A percentile compares a stretch with the other conserved stretches of the same genome.
phyloP scores from a whole-genome alignment of 2,113 vertebrate genomes.

The Machaerirhynchus nigripectus region DNA sequence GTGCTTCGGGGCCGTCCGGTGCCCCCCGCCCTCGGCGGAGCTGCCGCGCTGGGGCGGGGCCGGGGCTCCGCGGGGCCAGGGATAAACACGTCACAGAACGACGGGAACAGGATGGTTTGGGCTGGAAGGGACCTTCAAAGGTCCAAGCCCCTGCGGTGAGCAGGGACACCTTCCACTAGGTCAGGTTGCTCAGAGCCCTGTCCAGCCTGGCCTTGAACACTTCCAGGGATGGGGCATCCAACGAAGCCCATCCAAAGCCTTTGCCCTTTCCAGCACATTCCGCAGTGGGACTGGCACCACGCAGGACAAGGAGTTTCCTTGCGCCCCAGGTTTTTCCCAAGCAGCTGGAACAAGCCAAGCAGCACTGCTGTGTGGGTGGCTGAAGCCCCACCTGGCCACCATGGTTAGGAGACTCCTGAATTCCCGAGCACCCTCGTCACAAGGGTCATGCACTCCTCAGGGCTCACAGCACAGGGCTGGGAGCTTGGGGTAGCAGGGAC shows the following conservation, averaged over 20 bases:
- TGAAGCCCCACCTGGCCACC: background rate
- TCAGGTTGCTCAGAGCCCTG: background rate
- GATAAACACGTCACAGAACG: accelerated
- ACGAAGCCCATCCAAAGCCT: accelerated
- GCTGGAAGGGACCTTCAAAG: background rate
- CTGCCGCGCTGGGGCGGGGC: accelerated
- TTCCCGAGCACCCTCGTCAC: accelerated
- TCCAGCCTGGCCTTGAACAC: accelerated
- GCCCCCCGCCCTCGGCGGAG: background rate
- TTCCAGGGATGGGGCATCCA: background rate
- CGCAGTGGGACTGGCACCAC: accelerated
- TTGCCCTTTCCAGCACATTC: background rate
- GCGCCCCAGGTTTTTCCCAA: background rate
- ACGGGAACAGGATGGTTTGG: accelerated
- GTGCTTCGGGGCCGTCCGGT: background rate
- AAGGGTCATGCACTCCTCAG: background rate
- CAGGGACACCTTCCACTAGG: background rate
- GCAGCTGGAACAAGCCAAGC: background rate
- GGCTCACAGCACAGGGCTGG: background rate
- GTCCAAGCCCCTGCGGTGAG: background rate
- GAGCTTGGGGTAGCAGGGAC: background rate
- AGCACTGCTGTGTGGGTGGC: background rate
- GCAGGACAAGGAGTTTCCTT: accelerated
- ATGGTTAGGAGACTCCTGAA: background rate
- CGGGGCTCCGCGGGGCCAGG: background rate